Evolutionary conservation across 2,797 vertebrate species (phyloP).

Genomic region (Crenuchus spilurus): DNA sequence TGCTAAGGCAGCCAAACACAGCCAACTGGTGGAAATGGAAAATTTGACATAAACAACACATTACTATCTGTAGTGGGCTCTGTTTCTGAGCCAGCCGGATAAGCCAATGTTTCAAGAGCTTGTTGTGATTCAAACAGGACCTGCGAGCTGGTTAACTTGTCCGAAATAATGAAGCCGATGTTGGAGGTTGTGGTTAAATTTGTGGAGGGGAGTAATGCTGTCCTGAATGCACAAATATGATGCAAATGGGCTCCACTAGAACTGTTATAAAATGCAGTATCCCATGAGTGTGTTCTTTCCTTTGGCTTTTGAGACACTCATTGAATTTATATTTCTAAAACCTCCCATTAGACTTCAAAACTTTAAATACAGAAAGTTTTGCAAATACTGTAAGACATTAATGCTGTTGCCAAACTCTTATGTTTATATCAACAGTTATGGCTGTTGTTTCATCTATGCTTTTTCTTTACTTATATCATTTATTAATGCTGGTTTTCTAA

Average conservation of each 20-base stretch:
- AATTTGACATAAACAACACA: conserved; percentile 58
- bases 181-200: not conserved
- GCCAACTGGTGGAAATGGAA: conserved; percentile 45
- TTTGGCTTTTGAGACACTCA: not conserved
- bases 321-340: too few species aligned
- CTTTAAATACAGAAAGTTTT: too few species aligned
- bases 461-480: too few species aligned
- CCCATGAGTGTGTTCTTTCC: too few species aligned
- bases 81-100: conserved; percentile 12
- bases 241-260: not conserved
- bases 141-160: not conserved
- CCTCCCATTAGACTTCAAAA: too few species aligned
- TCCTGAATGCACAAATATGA: not conserved
- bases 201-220: not conserved
- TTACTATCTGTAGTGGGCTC: conserved; percentile 31
- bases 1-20: conserved; percentile 9
- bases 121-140: conserved; percentile 3
- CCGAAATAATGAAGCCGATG: conserved; percentile 1
- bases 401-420: too few species aligned
- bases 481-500: too few species aligned
- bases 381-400: too few species aligned
- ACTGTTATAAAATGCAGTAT: too few species aligned
- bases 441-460: too few species aligned
- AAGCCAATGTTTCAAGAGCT: not conserved
- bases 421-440: too few species aligned